These are phyloP conservation scores for Tiphia femorata DNA, from an alignment of 2,888 invertebrate species.

Conservation along the genomic window DNA sequence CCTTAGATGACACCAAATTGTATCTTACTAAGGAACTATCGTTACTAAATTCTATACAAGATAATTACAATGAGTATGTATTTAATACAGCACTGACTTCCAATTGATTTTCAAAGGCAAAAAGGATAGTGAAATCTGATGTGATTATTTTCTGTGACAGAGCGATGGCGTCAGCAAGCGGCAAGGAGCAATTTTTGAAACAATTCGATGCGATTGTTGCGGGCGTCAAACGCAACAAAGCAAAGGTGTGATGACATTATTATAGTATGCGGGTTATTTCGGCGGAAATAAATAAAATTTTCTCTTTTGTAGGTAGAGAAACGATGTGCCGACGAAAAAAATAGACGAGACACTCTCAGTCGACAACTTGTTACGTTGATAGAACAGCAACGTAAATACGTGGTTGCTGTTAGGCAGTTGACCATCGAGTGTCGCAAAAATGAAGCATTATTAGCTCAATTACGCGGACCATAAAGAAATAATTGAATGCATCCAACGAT, in stretches of 20 bases:
- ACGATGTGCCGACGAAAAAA: constrained; percentile 77
- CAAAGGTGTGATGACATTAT: constrained; percentile 73
- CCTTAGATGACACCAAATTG: constrained; percentile 91
- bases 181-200: constrained; percentile 89
- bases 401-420: constrained; percentile 81
- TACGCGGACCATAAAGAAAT: constrained; percentile 55
- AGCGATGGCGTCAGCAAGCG: constrained; percentile 84
- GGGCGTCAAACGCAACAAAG: constrained; percentile 88
- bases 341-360: constrained; percentile 77
- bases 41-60: constrained; percentile 88
- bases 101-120: too few relatives aligned
- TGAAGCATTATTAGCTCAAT: constrained; percentile 72
- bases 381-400: constrained; percentile 83
- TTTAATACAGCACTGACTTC: constrained; percentile 17
- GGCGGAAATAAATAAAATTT: not conserved
- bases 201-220: constrained; percentile 93
- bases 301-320: constrained; percentile 68
- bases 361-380: constrained; percentile 73
- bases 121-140: not conserved
- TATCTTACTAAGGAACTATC: constrained; percentile 94
- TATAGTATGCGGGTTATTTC: not conserved
- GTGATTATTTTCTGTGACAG: constrained; percentile 66
- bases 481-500: too few relatives aligned
- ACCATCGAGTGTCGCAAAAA: constrained; percentile 81
- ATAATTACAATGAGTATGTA: constrained; percentile 87